Evolutionary conservation across 2,113 vertebrate genomes (phyloP), one percentile per base, ranked within the genome.

Genomic region (Apistogramma diplotaenia): DNA sequence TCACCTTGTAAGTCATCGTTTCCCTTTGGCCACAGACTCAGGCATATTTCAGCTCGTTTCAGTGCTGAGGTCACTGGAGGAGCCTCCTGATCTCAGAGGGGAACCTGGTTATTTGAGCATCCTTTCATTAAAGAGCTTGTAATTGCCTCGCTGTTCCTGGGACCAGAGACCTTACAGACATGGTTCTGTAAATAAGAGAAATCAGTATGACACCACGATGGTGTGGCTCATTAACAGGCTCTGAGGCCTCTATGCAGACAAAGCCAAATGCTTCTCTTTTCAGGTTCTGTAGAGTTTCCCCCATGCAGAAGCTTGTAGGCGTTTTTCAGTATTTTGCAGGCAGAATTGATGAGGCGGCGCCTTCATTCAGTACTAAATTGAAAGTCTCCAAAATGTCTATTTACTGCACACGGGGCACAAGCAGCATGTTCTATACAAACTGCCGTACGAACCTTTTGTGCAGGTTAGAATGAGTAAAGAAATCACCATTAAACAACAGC

Each of bases 1-100:
- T 56, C 61, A n/a, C 23, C 67, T 73, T 40, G 31, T 79, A 78
- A 76, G 83, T 59, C 77, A 51, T 79, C 67, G 57, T 83, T 72
- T 25, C 31, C 51, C 2, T 53, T 58, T 31, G 33, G 54, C 49
- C 74, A 18, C 43, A 55, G 61, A 83, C 62, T 59, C 16, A 2
- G 23, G 33, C 54, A 27, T 71, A 31, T 21, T 46, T 76, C 3
- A 27, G 35, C 31, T 57, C 33, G 21, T n/a, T 12, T 56, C 1
- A 15, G 12, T 51, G 46, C 40, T 23, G 4, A 19, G 43, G 51
- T 61, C 23, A 10, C 0, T 4, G 29, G 71, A 61, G 56, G 21
- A 7, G 3, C 58, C 72, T 61, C 49, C 54, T 78, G 78, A 75
- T 56, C 54, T 67, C 18, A 18, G 23, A 19, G 49, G 16, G 31